Conservation (phyloP, 2,113 vertebrate species). For the Ceyx cyanopectus region DNA sequence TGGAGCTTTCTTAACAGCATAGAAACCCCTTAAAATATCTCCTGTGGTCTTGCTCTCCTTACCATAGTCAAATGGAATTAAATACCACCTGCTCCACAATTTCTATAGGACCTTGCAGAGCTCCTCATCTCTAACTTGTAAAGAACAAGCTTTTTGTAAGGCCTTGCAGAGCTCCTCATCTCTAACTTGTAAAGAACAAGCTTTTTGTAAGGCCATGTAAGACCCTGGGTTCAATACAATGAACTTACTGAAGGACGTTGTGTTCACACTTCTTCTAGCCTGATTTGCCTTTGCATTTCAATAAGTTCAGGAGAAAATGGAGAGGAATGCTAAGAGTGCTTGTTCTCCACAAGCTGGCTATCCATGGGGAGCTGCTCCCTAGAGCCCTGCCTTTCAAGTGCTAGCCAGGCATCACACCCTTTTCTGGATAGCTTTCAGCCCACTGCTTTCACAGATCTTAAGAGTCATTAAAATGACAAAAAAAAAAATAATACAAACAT, state of each 20-base stretch:
- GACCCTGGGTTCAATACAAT: neutral
- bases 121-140: neutral
- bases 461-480: constrained; percentile 3
- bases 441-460: neutral
- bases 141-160: neutral
- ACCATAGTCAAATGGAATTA: neutral
- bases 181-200: neutral
- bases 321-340: neutral
- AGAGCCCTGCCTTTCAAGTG: neutral
- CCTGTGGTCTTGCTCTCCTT: neutral
- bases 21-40: neutral
- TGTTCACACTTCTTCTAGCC: neutral
- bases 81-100: neutral
- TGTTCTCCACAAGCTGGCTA: neutral
- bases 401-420: neutral
- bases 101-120: neutral
- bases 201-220: neutral
- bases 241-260: neutral
- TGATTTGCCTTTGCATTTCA: neutral
- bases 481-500: neutral
- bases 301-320: neutral
- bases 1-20: neutral
- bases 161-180: neutral
- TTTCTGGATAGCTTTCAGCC: neutral
- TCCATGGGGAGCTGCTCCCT: neutral